Conservation (phyloP, 2,113 vertebrate genomes). For the Psophia crepitans region DNA sequence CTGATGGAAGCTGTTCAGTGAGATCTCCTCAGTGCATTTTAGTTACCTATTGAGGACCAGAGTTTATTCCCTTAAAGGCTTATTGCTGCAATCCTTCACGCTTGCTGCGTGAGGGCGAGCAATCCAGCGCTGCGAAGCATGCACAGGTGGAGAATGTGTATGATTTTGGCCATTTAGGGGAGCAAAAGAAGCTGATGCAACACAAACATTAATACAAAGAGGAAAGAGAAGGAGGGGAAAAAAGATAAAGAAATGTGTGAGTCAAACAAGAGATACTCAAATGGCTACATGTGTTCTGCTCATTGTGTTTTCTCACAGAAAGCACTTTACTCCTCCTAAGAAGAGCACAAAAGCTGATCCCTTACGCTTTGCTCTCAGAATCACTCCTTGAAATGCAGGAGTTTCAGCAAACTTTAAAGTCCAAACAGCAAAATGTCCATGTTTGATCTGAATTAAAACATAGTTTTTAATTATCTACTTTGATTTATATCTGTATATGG, state of each 20-base stretch:
- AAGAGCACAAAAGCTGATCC: not conserved
- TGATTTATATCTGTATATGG: not conserved
- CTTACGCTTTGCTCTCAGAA: not conserved
- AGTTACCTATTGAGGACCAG: not conserved
- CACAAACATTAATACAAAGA: not conserved
- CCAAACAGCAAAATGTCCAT: not conserved
- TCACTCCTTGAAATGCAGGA: not conserved
- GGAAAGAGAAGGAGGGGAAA: not conserved
- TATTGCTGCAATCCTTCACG: not conserved
- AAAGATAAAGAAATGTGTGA: not conserved
- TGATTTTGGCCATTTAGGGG: not conserved
- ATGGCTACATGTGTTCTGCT: not conserved
- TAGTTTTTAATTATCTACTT: not conserved
- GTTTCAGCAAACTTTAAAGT: not conserved
- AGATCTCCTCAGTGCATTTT: not conserved
- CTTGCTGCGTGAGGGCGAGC: not conserved
- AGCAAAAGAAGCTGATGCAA: not conserved
- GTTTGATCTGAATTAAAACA: not conserved
- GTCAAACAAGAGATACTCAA: not conserved
- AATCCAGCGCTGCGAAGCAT: not conserved
- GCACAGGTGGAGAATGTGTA: not conserved
- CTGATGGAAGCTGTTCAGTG: not conserved
- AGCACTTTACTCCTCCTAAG: not conserved
- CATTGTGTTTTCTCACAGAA: not conserved
- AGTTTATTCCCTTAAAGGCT: not conserved